These are phyloP conservation scores for Drosophila bocki DNA, from an alignment of 1,140 invertebrate genomes.

Conservation along the genomic window DNA sequence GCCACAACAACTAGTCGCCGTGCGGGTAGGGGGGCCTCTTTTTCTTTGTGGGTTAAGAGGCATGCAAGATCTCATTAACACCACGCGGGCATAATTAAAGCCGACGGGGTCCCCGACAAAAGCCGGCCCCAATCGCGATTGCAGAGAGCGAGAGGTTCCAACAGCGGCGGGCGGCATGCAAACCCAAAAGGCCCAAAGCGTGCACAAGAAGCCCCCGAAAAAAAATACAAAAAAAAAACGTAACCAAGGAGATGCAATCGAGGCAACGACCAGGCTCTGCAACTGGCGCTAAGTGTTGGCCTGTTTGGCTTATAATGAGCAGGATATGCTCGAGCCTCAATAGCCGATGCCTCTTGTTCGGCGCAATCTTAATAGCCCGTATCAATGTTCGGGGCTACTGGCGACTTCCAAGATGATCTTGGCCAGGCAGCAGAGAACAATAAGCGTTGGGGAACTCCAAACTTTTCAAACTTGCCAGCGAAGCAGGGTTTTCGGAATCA, in stretches of 20 bases:
- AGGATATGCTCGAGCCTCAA: conserved; percentile 47
- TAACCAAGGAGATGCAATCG: conserved; percentile 67
- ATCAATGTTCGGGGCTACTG: conserved; percentile 35
- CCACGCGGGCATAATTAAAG: conserved; percentile 84
- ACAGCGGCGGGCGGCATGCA: conserved; percentile 53
- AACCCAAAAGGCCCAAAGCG: conserved; percentile 42
- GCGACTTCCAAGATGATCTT: conserved; percentile 22
- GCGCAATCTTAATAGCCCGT: conserved; percentile 58
- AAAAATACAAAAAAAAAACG: conserved; percentile 11
- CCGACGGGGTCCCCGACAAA: conserved; percentile 61
- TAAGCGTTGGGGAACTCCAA: conserved; percentile 15
- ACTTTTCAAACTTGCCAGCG: conserved; percentile 55
- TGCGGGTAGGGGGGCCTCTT: conserved; percentile 2
- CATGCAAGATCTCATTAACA: conserved; percentile 84
- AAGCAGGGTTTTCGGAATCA: conserved; percentile 20
- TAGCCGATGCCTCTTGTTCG: conserved; percentile 33
- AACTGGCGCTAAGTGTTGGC: conserved; percentile 76
- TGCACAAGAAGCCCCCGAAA: conserved; percentile 31
- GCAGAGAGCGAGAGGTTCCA: conserved; percentile 45
- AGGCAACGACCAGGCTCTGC: conserved; percentile 58
- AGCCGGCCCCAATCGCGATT: conserved; percentile 75
- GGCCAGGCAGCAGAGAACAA: conserved; percentile 30
- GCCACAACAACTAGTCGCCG: conserved; percentile 70
- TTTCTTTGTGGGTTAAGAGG: conserved; percentile 25
- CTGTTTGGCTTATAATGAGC: conserved; percentile 70